Conservation (phyloP, 2,113 vertebrate species). For the Echinops telfairi region DNA sequence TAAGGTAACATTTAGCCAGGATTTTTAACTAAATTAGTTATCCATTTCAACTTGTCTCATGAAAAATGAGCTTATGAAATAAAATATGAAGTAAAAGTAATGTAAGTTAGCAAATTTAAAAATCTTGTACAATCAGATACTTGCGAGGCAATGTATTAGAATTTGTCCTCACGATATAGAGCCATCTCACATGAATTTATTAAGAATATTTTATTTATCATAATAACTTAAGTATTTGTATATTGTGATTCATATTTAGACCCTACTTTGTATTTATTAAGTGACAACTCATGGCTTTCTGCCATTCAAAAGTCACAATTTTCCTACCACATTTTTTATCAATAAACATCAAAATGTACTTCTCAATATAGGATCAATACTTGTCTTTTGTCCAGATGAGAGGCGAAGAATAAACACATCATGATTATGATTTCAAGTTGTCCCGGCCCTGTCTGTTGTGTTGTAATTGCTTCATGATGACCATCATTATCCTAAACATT, state of each 20-base stretch:
- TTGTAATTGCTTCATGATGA: slow-evolving; percentile 52
- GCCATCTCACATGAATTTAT: background rate
- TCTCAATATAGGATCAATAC: slow-evolving; percentile 68
- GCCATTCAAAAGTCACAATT: slow-evolving; percentile 74
- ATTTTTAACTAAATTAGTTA: slow-evolving; percentile 39
- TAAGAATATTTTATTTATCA: background rate
- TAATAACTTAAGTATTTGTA: slow-evolving; percentile 48
- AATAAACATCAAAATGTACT: slow-evolving; percentile 78
- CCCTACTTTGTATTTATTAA: background rate
- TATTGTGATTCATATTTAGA: background rate
- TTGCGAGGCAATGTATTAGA: background rate
- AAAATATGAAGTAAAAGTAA: slow-evolving; percentile 49
- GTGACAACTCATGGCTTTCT: slow-evolving; percentile 32
- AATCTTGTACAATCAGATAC: slow-evolving; percentile 47
- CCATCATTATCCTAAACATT: slow-evolving; percentile 6
- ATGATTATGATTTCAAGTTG: slow-evolving; percentile 39
- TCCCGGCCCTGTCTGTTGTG: background rate
- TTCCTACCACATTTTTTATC: slow-evolving; percentile 59
- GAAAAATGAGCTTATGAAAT: slow-evolving; percentile 34
- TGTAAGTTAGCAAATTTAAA: slow-evolving; percentile 13
- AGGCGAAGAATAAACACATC: slow-evolving; percentile 61
- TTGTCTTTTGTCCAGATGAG: slow-evolving; percentile 57
- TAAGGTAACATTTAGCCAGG: slow-evolving; percentile 46
- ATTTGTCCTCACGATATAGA: background rate
- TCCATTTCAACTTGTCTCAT: slow-evolving; percentile 21